Conservation (phyloP, 2,113 vertebrate species). For the Tachysurus vachellii region DNA sequence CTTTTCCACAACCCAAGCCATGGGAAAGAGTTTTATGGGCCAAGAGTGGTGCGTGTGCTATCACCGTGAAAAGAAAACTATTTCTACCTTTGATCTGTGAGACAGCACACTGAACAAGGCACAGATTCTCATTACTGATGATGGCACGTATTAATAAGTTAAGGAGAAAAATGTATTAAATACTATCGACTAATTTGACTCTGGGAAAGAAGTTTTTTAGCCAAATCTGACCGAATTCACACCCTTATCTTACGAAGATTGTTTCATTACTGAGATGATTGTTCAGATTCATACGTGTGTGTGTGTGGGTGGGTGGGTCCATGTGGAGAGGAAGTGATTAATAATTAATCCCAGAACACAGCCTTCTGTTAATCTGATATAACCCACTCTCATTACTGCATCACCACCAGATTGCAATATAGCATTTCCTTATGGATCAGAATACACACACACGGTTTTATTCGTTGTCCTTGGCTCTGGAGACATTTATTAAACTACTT, state of each 20-base stretch:
- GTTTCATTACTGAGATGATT: neutral
- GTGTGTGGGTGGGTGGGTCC: slow-evolving; percentile 3
- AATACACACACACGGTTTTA: slow-evolving; percentile 3
- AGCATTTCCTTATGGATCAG: slow-evolving; percentile 16
- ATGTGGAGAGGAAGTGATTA: slow-evolving; percentile 11
- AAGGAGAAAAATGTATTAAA: neutral
- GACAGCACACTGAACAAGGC: neutral
- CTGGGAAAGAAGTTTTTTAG: neutral
- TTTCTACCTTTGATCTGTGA: neutral
- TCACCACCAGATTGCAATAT: neutral
- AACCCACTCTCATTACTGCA: slow-evolving; percentile 18
- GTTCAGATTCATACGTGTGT: neutral
- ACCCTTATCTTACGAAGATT: neutral
- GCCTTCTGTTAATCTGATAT: slow-evolving; percentile 41
- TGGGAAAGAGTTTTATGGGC: slow-evolving; percentile 41
- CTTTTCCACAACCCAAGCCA: slow-evolving; percentile 9
- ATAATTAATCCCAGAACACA: neutral
- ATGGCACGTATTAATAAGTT: neutral
- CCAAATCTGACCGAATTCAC: neutral
- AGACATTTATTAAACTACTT: slow-evolving; percentile 1
- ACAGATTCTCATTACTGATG: neutral
- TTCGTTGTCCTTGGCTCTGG: slow-evolving; percentile 30
- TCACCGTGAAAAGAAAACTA: neutral
- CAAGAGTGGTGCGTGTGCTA: slow-evolving; percentile 23
- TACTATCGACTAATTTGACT: neutral